Percentiles rank a stretch among this genome's conserved stretches.
These are phyloP conservation scores for Monoplex corrugatus DNA, from an alignment of 2,888 invertebrate species.

Conservation along the genomic window DNA sequence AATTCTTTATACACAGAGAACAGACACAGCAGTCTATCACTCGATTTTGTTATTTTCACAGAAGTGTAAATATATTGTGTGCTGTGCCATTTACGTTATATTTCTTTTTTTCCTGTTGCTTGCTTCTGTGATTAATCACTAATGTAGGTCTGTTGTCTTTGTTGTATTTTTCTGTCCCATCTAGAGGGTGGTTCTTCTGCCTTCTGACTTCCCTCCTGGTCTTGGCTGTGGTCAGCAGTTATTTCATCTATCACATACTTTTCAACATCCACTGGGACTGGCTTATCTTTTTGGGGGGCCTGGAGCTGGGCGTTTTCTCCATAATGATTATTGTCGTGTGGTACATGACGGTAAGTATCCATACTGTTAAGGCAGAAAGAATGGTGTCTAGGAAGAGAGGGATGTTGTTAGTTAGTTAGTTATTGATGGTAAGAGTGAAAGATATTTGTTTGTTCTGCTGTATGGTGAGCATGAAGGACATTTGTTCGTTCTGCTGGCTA, in stretches of 20 bases:
- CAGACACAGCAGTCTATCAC: no score
- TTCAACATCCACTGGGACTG: conserved; percentile 73
- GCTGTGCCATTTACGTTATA: background rate
- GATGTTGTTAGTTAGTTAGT: no score
- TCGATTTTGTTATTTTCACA: no score
- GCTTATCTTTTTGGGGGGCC: conserved; percentile 70
- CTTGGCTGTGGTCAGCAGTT: conserved; percentile 93
- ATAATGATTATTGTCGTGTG: conserved; percentile 70
- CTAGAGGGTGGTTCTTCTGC: conserved; percentile 94
- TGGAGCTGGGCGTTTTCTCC: conserved; percentile 69
- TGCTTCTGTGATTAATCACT: background rate
- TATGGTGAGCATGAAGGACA: no score
- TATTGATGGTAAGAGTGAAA: background rate
- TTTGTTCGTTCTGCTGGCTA: no score
- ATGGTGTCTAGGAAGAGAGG: no score
- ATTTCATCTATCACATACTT: conserved; percentile 72
- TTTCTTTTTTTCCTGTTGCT: conserved; percentile 12
- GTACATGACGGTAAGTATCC: conserved; percentile 74
- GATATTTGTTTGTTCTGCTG: no score
- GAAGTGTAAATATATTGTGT: background rate
- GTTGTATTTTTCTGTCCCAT: conserved; percentile 58
- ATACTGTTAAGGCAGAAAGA: background rate
- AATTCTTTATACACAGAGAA: no score
- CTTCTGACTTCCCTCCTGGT: conserved; percentile 94
- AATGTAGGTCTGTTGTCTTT: background rate